These are phyloP conservation scores for Hyalella azteca DNA, from an alignment of 2,888 invertebrate genomes.

Conservation along the genomic window DNA sequence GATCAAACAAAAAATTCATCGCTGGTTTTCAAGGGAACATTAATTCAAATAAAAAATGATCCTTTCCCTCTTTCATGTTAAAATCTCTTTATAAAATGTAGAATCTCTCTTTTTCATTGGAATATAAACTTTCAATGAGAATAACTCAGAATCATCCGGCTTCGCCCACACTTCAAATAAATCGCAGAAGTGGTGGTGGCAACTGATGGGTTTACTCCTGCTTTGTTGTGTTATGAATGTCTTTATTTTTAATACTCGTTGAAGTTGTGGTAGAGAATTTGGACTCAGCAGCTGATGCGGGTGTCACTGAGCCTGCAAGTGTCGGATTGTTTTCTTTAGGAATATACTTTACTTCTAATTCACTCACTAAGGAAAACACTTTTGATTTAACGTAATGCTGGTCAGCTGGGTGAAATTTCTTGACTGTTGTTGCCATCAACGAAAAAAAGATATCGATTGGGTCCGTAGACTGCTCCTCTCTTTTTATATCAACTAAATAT, in stretches of 20 bases:
- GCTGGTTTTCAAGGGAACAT: no score
- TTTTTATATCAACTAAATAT: constrained; percentile 43
- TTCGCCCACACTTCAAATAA: no score
- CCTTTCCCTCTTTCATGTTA: no score
- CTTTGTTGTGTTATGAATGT: constrained; percentile 21
- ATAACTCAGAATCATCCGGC: no score
- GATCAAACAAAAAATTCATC: no score
- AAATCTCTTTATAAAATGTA: no score
- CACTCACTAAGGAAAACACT: constrained; percentile 41
- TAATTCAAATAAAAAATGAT: no score
- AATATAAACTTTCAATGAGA: no score
- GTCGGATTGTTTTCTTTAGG: constrained; percentile 38
- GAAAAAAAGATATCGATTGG: constrained; percentile 47
- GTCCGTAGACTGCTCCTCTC: constrained; percentile 37
- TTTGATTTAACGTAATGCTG: constrained; percentile 47
- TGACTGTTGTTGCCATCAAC: constrained; percentile 40
- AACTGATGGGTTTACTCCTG: constrained; percentile 25
- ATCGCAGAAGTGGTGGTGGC: constrained; percentile 40
- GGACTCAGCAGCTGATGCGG: constrained; percentile 12
- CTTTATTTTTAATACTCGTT: background rate
- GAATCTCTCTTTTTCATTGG: no score
- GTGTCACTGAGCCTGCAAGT: constrained; percentile 11
- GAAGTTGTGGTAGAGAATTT: constrained; percentile 34
- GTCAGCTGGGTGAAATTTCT: constrained; percentile 45
- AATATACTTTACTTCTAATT: constrained; percentile 46